Conservation (phyloP, 2,113 vertebrate genomes). For the Nanorana parkeri region DNA sequence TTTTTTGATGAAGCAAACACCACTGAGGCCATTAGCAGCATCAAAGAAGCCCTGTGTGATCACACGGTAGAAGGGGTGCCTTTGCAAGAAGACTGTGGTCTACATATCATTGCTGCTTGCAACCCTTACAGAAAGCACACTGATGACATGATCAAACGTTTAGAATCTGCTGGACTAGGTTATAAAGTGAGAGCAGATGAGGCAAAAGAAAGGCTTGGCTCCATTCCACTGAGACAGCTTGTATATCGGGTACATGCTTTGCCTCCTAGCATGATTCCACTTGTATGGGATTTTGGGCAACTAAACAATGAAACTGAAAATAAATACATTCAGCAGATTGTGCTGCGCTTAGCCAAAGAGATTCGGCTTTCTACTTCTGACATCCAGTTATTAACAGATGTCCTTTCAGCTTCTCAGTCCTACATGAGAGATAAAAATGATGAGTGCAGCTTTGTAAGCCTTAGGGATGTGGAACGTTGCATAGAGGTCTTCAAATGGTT, state of each 20-base stretch:
- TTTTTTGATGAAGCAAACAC: slow-evolving; percentile 98
- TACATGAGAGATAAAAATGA: slow-evolving; percentile 83
- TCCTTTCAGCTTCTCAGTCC: slow-evolving; percentile 85
- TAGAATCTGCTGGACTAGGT: slow-evolving; percentile 90
- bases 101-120: slow-evolving; percentile 91
- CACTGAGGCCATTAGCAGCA: slow-evolving; percentile 89
- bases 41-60: slow-evolving; percentile 95
- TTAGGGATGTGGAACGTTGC: slow-evolving; percentile 94
- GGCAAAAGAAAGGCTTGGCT: slow-evolving; percentile 86
- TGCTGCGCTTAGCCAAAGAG: slow-evolving; percentile 76
- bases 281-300: slow-evolving; percentile 98
- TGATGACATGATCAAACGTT: slow-evolving; percentile 82
- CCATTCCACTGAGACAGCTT: slow-evolving; percentile 89
- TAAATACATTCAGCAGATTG: slow-evolving; percentile 89
- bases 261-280: slow-evolving; percentile 90
- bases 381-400: slow-evolving; percentile 66
- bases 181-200: slow-evolving; percentile 88
- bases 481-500: slow-evolving; percentile 90
- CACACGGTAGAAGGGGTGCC: slow-evolving; percentile 77
- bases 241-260: slow-evolving; percentile 95
- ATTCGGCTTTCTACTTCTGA: accelerated
- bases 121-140: slow-evolving; percentile 95
- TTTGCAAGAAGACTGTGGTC: slow-evolving; percentile 71
- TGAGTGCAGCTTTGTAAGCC: slow-evolving; percentile 92
- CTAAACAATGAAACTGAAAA: slow-evolving; percentile 81